Conservation (phyloP, 2,888 invertebrate genomes). For the Scotopteryx bipunctaria region DNA sequence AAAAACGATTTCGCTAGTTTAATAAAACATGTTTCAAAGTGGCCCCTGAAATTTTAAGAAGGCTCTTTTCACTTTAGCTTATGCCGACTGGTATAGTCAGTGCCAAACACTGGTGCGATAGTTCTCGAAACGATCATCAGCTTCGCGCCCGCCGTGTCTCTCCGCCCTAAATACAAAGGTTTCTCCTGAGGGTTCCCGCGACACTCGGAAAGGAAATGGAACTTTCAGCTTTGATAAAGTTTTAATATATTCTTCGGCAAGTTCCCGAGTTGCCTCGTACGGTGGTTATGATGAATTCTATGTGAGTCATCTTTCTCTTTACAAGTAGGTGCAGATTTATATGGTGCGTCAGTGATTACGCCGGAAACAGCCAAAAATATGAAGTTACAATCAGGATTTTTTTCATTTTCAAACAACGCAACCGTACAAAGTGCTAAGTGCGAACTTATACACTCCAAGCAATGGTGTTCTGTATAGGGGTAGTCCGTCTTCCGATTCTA, state of each 20-base stretch:
- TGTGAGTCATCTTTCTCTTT: conserved; percentile 37
- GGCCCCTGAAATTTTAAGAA: too few relatives aligned
- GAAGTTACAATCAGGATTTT: too few relatives aligned
- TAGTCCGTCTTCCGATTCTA: too few relatives aligned
- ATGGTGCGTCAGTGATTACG: conserved; percentile 2
- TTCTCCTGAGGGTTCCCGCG: conserved; percentile 31
- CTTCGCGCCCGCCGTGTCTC: conserved; percentile 2
- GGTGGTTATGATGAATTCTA: conserved; percentile 69
- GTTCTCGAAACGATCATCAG: neutral
- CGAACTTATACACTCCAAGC: too few relatives aligned
- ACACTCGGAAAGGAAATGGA: conserved; percentile 64
- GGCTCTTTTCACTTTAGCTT: too few relatives aligned
- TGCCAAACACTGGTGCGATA: neutral
- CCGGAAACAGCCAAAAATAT: neutral
- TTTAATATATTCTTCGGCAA: conserved; percentile 81
- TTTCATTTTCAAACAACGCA: too few relatives aligned
- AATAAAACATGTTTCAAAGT: too few relatives aligned
- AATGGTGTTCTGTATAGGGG: too few relatives aligned
- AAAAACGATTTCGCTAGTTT: too few relatives aligned
- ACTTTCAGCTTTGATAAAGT: conserved; percentile 80
- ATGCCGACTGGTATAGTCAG: too few relatives aligned
- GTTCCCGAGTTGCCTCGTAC: conserved; percentile 67
- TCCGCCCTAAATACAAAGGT: conserved; percentile 18
- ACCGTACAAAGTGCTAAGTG: too few relatives aligned
- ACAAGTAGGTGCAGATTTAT: neutral